A percentile compares a stretch with the other conserved stretches of the same genome.
phyloP scores from a whole-genome alignment of 1,140 invertebrate genomes.

The Conus betulinus region DNA sequence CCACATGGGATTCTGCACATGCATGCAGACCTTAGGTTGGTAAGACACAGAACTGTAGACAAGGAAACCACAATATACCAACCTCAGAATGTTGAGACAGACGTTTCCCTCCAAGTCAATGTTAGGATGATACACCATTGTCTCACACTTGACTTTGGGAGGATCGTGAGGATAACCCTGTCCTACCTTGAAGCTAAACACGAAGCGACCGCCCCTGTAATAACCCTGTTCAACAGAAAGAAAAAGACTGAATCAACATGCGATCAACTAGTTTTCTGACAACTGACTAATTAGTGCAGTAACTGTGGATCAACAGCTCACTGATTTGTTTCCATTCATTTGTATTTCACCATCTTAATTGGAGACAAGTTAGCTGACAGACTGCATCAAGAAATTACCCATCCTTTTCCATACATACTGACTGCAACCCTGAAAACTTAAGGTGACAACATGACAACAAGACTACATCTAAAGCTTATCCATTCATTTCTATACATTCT shows the following conservation, averaged over 20 bases:
- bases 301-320: no score
- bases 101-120: slow-evolving; percentile 95
- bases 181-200: slow-evolving; percentile 98
- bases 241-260: slow-evolving; percentile 38
- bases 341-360: no score
- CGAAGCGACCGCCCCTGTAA: slow-evolving; percentile 94
- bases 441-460: no score
- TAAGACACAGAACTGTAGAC: neutral
- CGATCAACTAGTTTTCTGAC: no score
- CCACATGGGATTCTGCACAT: neutral
- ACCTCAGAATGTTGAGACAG: slow-evolving; percentile 91
- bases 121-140: slow-evolving; percentile 96
- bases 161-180: slow-evolving; percentile 98
- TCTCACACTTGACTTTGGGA: slow-evolving; percentile 92
- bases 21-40: neutral
- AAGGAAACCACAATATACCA: slow-evolving; percentile 79
- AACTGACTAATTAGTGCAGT: no score
- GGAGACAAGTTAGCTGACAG: no score
- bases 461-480: no score
- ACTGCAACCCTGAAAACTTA: no score
- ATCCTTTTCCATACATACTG: no score
- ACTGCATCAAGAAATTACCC: no score
- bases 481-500: no score
- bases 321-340: no score
- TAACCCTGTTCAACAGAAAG: slow-evolving; percentile 84